Percentiles rank a stretch among this genome's conserved stretches.
These are phyloP conservation scores for Aspidoscelis tigris DNA, from an alignment of 2,113 vertebrate species.

Conservation along the genomic window DNA sequence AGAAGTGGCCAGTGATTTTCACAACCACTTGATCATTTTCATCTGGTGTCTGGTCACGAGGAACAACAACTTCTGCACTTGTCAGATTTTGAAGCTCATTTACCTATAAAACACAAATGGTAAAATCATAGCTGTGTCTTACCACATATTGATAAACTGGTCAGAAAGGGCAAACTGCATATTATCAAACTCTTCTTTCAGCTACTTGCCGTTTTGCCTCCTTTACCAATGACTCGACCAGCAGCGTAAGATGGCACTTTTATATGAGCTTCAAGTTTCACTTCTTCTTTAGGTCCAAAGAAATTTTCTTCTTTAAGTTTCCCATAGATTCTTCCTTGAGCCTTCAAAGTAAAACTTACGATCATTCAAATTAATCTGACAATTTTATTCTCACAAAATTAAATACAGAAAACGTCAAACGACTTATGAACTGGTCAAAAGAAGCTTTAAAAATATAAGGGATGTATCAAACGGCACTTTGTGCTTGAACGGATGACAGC, in stretches of 20 bases:
- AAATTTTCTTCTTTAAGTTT: constrained; percentile 99
- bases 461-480: too few species aligned
- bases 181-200: constrained; percentile 44
- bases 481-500: too few species aligned
- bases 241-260: constrained; percentile 97
- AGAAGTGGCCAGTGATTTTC: constrained; percentile 99
- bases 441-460: too few species aligned
- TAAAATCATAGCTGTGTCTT: not conserved
- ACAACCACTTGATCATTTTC: constrained; percentile 98
- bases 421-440: not conserved
- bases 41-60: constrained; percentile 96
- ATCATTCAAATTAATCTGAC: not conserved
- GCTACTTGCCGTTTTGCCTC: constrained; percentile 95
- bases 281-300: constrained; percentile 98
- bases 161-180: not conserved
- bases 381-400: not conserved
- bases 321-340: constrained; percentile 93
- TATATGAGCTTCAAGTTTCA: constrained; percentile 97
- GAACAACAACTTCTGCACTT: constrained; percentile 98
- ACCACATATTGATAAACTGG: constrained; percentile 26
- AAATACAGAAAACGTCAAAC: not conserved
- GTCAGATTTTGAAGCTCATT: constrained; percentile 98
- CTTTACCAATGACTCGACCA: constrained; percentile 97
- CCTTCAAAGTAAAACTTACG: constrained; percentile 70
- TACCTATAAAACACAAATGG: constrained; percentile 76